A percentile compares a stretch with the other conserved stretches of the same genome.
phyloP scores from a whole-genome alignment of 2,113 vertebrate genomes.

The Pristiophorus japonicus region DNA sequence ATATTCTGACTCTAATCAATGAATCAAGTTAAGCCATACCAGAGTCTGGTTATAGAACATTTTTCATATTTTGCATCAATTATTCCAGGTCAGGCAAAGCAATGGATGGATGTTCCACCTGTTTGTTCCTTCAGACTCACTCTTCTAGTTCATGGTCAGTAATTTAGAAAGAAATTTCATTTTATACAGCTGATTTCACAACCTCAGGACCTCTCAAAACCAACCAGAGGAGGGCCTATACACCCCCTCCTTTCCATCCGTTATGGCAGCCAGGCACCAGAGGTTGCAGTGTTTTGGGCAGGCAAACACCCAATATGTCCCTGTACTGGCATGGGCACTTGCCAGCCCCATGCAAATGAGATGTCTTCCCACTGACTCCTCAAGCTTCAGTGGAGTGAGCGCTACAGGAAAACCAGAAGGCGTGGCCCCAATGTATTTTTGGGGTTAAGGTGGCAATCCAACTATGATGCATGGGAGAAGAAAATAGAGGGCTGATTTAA shows the following conservation, averaged over 20 bases:
- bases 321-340: neutral
- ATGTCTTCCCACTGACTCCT: neutral
- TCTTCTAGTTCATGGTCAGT: neutral
- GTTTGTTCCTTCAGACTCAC: neutral
- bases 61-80: neutral
- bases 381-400: neutral
- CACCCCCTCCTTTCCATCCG: neutral
- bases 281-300: neutral
- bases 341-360: neutral
- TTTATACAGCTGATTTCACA: neutral
- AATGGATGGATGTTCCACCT: neutral
- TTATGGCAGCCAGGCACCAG: neutral
- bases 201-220: neutral
- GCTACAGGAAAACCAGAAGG: neutral
- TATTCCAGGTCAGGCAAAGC: neutral
- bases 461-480: neutral
- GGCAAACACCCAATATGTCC: neutral
- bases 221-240: neutral
- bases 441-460: neutral
- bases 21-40: neutral
- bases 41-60: neutral
- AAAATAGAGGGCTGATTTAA: neutral
- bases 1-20: conserved; percentile 46
- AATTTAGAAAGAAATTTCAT: neutral
- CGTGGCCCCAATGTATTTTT: neutral